Percentiles rank a stretch among this genome's conserved stretches.
These are phyloP conservation scores for Steatocranus sp. DNA, from an alignment of 2,797 vertebrate species.

Conservation along the genomic window DNA sequence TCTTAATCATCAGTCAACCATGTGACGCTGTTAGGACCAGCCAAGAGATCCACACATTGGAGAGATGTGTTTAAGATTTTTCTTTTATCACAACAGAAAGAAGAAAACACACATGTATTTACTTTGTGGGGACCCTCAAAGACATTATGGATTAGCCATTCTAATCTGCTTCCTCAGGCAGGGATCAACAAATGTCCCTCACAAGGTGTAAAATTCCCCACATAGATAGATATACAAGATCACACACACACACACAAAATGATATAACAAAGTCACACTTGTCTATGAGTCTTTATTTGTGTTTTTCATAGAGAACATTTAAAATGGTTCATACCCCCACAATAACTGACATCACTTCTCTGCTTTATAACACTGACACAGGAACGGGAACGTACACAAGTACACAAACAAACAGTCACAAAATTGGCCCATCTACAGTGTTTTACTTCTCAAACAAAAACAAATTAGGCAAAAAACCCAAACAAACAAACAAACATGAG, in stretches of 20 bases:
- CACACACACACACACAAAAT: background rate
- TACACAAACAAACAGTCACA: slow-evolving; percentile 81
- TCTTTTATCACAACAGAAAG: background rate
- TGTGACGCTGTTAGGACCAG: background rate
- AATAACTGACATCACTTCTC: slow-evolving; percentile 79
- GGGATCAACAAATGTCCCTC: background rate
- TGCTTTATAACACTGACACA: slow-evolving; percentile 80
- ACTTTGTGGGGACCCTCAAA: background rate
- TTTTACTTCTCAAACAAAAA: slow-evolving; percentile 57
- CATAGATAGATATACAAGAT: background rate
- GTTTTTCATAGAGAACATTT: slow-evolving; percentile 82
- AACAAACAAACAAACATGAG: slow-evolving; percentile 30
- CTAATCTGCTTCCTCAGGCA: background rate
- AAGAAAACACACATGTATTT: background rate
- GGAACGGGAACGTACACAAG: slow-evolving; percentile 76
- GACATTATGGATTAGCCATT: background rate
- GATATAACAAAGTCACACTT: slow-evolving; percentile 10
- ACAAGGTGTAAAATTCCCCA: background rate
- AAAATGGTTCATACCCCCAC: slow-evolving; percentile 79
- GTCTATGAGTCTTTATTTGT: slow-evolving; percentile 76
- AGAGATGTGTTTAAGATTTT: background rate
- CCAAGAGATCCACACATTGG: background rate
- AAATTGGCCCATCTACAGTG: slow-evolving; percentile 71
- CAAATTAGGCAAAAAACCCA: background rate
- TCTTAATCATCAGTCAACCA: background rate